Base-by-base conservation (phyloP, 1,140 invertebrate genomes). In the Penaeus indicus region DNA sequence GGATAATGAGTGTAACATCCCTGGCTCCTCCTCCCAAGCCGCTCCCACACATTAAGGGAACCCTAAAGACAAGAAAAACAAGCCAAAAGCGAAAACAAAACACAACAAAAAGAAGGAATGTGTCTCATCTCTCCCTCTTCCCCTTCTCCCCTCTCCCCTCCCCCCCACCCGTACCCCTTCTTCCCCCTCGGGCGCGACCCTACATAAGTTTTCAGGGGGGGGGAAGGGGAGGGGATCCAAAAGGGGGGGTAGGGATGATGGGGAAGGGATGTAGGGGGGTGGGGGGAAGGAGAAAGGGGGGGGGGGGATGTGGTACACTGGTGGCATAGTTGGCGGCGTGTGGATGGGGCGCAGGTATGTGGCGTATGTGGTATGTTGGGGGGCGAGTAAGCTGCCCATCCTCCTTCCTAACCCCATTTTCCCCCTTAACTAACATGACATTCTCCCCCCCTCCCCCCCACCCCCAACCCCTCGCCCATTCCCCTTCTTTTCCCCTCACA, bases 51-150 rank as follows among this genome's bases (percentile, higher is more conserved):
- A 72, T 72, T 72, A 72, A 72, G 69, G 69, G 22, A 32, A 25
- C 32, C 69, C 10, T 67, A 42, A 67, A 64, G 25, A 11, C 27
- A 42, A 47, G 42, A 78, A 61, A 25, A 19, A 85, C 78, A n/a
- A 54, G 18, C 61, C 61, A 42, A 80, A 42, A 18, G 78, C n/a
- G 78, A 60, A n/a, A 80, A 61, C 54, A 80, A 80, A 60, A 80
- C 27, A 25, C 78, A 60, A 80, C 21, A 80, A 42, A 80, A 80
- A 80, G 61, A n/a, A 54, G n/a, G 78, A 80, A 21, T 25, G 47
- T n/a, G 21, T 22, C 22, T 22, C 42, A 7, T 80, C 21, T 54
- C 54, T 42, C 78, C 25, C 54, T 54, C 54, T 60, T 21, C 25
- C 78, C 10, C 54, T 25, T 18, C 22, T 13, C 22, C 54, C 61